Evolutionary conservation across 2,888 invertebrate genomes (phyloP).

Genomic region (Galeruca laticollis): DNA sequence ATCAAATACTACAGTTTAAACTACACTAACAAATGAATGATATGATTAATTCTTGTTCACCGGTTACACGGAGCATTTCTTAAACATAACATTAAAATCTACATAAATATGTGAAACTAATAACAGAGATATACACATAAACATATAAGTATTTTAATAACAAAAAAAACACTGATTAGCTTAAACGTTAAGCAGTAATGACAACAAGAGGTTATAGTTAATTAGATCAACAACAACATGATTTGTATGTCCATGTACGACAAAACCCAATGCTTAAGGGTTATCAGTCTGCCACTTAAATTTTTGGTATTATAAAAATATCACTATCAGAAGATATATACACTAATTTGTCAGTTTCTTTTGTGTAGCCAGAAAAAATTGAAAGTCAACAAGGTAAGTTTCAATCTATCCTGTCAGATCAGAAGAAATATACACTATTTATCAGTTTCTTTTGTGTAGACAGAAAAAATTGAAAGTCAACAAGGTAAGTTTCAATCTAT

Average conservation of each 20-base stretch:
- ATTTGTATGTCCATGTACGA: not conserved
- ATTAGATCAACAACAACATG: not conserved
- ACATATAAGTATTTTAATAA: constrained; percentile 2
- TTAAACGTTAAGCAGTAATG: constrained; percentile 24
- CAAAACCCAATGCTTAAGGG: not conserved
- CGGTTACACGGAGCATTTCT: constrained; percentile 50
- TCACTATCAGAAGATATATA: not conserved
- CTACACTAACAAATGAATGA: constrained; percentile 57
- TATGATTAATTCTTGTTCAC: constrained; percentile 65
- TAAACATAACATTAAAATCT: constrained; percentile 45
- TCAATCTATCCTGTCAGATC: too few relatives aligned
- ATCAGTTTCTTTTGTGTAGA: not conserved
- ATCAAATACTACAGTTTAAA: constrained; percentile 41
- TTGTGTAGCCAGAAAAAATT: constrained; percentile 20
- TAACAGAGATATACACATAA: constrained; percentile 29
- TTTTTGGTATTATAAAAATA: not conserved
- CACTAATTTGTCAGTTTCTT: not conserved
- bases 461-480: constrained; percentile 27
- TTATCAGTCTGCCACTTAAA: not conserved
- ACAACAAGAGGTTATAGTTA: not conserved
- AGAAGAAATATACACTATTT: not conserved
- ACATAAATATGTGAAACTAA: constrained; percentile 37
- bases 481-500: too few relatives aligned
- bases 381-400: too few relatives aligned
- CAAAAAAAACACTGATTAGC: not conserved